Evolutionary conservation across 2,888 invertebrate species (phyloP).

Genomic region (Athalia rosae): DNA sequence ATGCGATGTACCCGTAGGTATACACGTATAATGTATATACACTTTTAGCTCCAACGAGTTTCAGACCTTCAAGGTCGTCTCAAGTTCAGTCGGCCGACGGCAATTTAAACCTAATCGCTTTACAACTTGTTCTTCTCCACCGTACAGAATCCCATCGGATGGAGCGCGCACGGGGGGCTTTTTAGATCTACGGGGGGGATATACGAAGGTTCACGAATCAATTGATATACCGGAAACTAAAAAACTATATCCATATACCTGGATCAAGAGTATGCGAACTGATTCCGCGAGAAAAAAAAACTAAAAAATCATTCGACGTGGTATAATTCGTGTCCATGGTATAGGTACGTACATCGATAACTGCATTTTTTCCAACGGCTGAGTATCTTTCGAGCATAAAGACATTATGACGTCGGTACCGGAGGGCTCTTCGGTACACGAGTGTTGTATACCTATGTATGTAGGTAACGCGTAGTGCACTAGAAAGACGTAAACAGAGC

Average conservation of each 20-base stretch:
- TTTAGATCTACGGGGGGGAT: slow-evolving; percentile 2
- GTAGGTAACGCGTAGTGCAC: background rate
- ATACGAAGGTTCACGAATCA: background rate
- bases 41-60: slow-evolving; percentile 1
- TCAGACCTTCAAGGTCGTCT: slow-evolving; percentile 19
- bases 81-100: background rate
- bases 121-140: slow-evolving; percentile 5
- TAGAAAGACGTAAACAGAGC: slow-evolving; percentile 3
- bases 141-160: background rate
- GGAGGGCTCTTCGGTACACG: background rate
- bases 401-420: no score
- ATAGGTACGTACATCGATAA: no score
- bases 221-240: no score
- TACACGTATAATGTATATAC: background rate
- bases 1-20: background rate
- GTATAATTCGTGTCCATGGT: no score
- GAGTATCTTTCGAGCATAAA: no score
- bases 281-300: no score
- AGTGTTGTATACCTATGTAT: background rate
- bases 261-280: no score
- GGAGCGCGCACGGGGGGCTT: slow-evolving; percentile 8
- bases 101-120: slow-evolving; percentile 36
- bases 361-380: no score
- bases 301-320: no score
- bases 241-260: no score